Conservation (phyloP, 1,140 invertebrate species). For the Zelostemma sp. region DNA sequence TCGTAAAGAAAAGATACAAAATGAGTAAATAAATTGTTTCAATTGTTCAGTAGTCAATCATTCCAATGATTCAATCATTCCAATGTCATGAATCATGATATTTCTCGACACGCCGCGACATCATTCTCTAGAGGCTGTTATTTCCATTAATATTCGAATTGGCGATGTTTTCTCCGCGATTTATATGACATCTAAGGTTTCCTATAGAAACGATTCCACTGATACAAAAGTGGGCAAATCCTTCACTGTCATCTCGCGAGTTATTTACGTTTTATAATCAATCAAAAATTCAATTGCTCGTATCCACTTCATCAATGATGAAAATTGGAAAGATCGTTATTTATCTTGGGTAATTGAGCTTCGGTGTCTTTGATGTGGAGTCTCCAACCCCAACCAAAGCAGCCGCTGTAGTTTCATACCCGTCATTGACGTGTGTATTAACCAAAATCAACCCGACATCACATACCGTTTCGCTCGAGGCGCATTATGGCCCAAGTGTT, state of each 20-base stretch:
- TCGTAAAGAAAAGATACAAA: too few relatives aligned
- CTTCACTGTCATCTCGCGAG: constrained; percentile 76
- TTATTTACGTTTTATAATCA: constrained; percentile 74
- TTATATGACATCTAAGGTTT: constrained; percentile 44
- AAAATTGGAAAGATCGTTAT: constrained; percentile 7
- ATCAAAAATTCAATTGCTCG: too few relatives aligned
- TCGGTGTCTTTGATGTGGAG: constrained; percentile 67
- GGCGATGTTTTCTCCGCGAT: constrained; percentile 50
- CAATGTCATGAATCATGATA: too few relatives aligned
- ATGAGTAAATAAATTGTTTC: too few relatives aligned
- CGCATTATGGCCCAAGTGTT: constrained; percentile 63
- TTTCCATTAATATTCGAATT: constrained; percentile 54
- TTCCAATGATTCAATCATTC: too few relatives aligned
- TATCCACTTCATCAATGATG: too few relatives aligned
- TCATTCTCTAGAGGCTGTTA: constrained; percentile 43
- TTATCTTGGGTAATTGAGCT: constrained; percentile 43
- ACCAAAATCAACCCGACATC: constrained; percentile 71
- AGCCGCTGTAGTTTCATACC: constrained; percentile 65
- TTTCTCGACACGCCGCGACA: too few relatives aligned
- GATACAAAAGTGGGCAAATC: constrained; percentile 81
- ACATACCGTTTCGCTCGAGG: constrained; percentile 62
- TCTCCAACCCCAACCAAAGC: constrained; percentile 73
- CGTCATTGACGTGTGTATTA: constrained; percentile 72
- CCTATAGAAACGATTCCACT: constrained; percentile 69
- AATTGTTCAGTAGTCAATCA: too few relatives aligned